Evolutionary conservation across 2,113 vertebrate genomes (phyloP).

Genomic region (Zosterops hypoxanthus): DNA sequence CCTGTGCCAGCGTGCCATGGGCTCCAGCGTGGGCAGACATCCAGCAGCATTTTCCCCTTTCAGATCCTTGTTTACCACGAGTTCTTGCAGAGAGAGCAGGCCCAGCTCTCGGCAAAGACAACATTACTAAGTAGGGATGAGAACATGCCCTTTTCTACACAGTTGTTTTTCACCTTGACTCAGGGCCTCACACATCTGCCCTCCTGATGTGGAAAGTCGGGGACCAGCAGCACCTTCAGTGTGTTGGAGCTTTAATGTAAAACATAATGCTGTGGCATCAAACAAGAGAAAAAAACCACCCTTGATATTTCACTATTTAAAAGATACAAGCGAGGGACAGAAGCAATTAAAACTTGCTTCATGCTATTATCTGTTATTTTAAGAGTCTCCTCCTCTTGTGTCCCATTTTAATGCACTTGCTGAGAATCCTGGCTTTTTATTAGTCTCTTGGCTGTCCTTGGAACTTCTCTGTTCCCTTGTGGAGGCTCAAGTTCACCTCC

Average conservation of each 20-base stretch:
- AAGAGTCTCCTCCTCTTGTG: not conserved
- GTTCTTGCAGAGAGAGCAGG: not conserved
- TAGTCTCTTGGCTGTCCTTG: conserved; percentile 9
- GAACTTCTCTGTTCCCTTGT: not conserved
- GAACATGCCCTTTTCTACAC: not conserved
- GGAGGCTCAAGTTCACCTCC: not conserved
- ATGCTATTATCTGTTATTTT: conserved; percentile 1
- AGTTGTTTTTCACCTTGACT: not conserved
- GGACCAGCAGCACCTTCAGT: accelerated
- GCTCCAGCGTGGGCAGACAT: not conserved
- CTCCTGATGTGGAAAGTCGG: not conserved
- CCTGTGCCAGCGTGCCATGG: not conserved
- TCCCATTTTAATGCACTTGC: conserved; percentile 26
- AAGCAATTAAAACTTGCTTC: not conserved
- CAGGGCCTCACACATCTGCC: not conserved
- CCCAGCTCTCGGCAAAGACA: not conserved
- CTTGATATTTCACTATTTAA: not conserved
- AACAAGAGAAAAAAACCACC: not conserved
- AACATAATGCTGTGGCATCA: not conserved
- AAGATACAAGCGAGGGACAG: not conserved
- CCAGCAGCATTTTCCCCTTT: not conserved
- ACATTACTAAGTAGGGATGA: not conserved
- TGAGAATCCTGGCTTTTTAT: not conserved
- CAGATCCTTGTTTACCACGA: not conserved
- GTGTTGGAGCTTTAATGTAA: not conserved